These are phyloP conservation scores for Cryptus viduatorius DNA, from an alignment of 2,888 invertebrate species.

Conservation along the genomic window DNA sequence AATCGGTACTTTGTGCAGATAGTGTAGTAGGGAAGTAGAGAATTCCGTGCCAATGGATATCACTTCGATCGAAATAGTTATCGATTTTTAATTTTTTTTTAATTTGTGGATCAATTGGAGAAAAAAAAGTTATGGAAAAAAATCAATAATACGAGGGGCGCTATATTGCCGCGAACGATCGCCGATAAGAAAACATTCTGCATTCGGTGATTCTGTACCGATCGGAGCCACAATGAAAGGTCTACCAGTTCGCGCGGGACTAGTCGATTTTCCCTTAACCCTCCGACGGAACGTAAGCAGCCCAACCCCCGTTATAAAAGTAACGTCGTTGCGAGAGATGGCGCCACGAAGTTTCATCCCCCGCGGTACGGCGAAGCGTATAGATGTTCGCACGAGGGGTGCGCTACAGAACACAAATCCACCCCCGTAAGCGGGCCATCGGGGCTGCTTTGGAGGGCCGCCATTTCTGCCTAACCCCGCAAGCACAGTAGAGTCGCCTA, in stretches of 20 bases:
- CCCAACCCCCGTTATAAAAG: constrained; percentile 27
- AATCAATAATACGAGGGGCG: background rate
- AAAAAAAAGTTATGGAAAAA: background rate
- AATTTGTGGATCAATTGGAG: background rate
- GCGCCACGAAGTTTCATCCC: constrained; percentile 50
- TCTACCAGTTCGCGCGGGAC: background rate
- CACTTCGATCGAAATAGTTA: background rate
- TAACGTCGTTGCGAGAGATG: constrained; percentile 46
- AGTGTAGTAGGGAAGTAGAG: background rate
- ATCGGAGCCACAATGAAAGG: constrained; percentile 38
- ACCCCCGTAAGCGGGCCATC: constrained; percentile 74
- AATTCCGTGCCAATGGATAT: constrained; percentile 3
- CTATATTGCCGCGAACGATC: background rate
- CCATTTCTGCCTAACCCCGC: constrained; percentile 82
- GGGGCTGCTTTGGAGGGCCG: constrained; percentile 79
- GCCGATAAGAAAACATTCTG: constrained; percentile 53
- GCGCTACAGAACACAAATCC: constrained; percentile 64
- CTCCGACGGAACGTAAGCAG: background rate
- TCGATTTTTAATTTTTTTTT: background rate
- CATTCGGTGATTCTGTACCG: constrained; percentile 33
- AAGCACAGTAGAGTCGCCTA: constrained; percentile 71
- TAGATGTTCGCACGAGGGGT: constrained; percentile 49
- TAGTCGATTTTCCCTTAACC: constrained; percentile 1
- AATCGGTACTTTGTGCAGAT: constrained; percentile 14
- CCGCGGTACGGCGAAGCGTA: constrained; percentile 11